Conservation (phyloP, 2,888 invertebrate species). For the Scaptodrosophila latifasciaeformis region DNA sequence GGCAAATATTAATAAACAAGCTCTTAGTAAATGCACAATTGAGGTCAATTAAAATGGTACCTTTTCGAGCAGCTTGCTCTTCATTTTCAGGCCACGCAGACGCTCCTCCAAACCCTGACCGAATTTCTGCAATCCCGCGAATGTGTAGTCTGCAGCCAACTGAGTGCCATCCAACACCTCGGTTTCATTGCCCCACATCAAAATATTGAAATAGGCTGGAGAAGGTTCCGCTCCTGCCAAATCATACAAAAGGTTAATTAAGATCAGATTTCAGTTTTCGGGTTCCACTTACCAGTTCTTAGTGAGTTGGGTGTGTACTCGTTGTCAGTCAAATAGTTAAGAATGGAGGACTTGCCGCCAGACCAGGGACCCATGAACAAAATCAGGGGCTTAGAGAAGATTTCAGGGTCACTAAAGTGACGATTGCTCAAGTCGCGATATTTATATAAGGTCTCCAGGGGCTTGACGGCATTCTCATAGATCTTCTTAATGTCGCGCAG, state of each 20-base stretch:
- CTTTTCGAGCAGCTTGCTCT: conserved; percentile 90
- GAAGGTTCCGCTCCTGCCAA: conserved; percentile 91
- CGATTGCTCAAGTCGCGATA: conserved; percentile 94
- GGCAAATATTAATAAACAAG: conserved; percentile 2
- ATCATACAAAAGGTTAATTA: neutral
- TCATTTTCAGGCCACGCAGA: conserved; percentile 86
- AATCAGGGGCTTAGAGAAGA: conserved; percentile 93
- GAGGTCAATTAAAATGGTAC: conserved; percentile 75
- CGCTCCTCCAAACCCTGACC: conserved; percentile 94
- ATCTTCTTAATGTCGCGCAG: conserved; percentile 89
- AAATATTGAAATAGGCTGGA: conserved; percentile 92
- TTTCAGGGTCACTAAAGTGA: conserved; percentile 95
- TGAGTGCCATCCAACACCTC: conserved; percentile 93
- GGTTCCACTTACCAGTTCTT: conserved; percentile 83
- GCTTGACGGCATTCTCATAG: conserved; percentile 91
- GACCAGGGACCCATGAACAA: conserved; percentile 98
- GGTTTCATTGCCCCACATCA: conserved; percentile 91
- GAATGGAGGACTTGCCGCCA: conserved; percentile 94
- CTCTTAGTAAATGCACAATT: no score
- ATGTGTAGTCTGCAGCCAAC: conserved; percentile 95
- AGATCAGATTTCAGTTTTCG: neutral
- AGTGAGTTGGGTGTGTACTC: conserved; percentile 89
- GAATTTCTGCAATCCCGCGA: conserved; percentile 94
- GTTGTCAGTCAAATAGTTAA: conserved; percentile 92
- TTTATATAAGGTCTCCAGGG: conserved; percentile 91